Evolutionary conservation across 2,888 invertebrate genomes (phyloP).

Genomic region (Disparrhopalites patrizii): DNA sequence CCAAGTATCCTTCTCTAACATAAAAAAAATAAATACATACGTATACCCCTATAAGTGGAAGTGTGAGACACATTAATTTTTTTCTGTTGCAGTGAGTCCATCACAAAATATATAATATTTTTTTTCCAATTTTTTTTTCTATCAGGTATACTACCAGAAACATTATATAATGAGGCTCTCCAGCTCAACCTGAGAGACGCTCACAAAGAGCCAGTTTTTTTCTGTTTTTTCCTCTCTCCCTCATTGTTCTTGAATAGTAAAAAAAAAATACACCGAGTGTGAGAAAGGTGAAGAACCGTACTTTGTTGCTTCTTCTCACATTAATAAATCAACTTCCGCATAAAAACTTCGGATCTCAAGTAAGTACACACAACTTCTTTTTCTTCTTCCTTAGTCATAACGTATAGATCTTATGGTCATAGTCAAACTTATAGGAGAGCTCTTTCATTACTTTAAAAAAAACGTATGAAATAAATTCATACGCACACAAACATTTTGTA

Average conservation of each 20-base stretch:
- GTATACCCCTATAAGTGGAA: constrained; percentile 7
- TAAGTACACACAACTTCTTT: constrained; percentile 12
- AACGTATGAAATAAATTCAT: too few species aligned
- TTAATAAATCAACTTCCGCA: constrained; percentile 23
- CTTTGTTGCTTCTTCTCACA: constrained; percentile 17
- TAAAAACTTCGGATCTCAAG: constrained; percentile 23
- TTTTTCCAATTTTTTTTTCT: too few species aligned
- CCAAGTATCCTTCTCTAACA: background rate
- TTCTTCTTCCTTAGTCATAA: background rate
- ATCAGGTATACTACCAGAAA: too few species aligned
- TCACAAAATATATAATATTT: too few species aligned
- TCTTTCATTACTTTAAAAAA: too few species aligned
- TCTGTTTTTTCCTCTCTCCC: background rate
- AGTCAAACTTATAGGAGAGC: too few species aligned
- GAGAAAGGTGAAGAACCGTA: constrained; percentile 29
- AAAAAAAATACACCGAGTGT: constrained; percentile 12
- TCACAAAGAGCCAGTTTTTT: constrained; percentile 25
- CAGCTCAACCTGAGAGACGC: constrained; percentile 18
- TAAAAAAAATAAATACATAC: background rate
- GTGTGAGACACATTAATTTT: constrained; percentile 1
- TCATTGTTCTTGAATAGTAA: background rate
- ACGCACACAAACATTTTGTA: too few species aligned
- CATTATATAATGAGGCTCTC: constrained; percentile 23
- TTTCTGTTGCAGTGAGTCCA: too few species aligned
- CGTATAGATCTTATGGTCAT: too few species aligned